phyloP scores from a whole-genome alignment of 2,888 invertebrate genomes.

The Mesorhabditis spiculigera region DNA sequence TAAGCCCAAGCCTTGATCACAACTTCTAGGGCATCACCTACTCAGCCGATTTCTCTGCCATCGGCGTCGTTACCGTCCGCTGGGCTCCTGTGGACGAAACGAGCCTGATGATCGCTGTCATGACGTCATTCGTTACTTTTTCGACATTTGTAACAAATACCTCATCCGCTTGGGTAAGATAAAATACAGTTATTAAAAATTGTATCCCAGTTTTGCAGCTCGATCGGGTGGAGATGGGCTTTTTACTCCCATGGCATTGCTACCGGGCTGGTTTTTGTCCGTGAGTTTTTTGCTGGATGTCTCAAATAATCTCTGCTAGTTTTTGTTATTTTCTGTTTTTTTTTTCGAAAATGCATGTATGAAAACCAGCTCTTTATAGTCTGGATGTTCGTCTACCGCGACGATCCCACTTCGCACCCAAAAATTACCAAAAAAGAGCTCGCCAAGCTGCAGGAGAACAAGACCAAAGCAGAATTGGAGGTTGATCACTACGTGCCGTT shows the following conservation, averaged over 20 bases:
- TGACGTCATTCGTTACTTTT: background rate
- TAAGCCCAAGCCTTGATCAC: background rate
- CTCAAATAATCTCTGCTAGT: too few relatives aligned
- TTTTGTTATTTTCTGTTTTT: too few relatives aligned
- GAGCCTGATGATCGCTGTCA: background rate
- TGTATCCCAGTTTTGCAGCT: background rate
- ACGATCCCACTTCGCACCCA: background rate
- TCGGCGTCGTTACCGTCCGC: background rate
- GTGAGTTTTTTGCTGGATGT: background rate
- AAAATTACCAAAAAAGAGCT: background rate
- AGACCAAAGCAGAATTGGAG: background rate
- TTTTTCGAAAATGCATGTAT: too few relatives aligned
- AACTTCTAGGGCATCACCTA: background rate
- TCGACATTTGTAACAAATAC: background rate
- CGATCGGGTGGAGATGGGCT: slow-evolving; percentile 3
- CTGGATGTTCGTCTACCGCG: background rate
- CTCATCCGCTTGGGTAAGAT: background rate
- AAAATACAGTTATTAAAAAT: background rate
- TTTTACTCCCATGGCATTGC: slow-evolving; percentile 1
- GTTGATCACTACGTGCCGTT: slow-evolving; percentile 1
- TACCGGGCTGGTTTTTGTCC: background rate
- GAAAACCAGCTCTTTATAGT: background rate
- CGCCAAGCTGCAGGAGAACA: background rate
- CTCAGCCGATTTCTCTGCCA: slow-evolving; percentile 2
- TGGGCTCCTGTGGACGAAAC: background rate